A percentile compares a stretch with the other conserved stretches of the same genome.
Evolutionary conservation across 2,888 invertebrate species (phyloP).

Genomic region (Crossocerus cetratus): DNA sequence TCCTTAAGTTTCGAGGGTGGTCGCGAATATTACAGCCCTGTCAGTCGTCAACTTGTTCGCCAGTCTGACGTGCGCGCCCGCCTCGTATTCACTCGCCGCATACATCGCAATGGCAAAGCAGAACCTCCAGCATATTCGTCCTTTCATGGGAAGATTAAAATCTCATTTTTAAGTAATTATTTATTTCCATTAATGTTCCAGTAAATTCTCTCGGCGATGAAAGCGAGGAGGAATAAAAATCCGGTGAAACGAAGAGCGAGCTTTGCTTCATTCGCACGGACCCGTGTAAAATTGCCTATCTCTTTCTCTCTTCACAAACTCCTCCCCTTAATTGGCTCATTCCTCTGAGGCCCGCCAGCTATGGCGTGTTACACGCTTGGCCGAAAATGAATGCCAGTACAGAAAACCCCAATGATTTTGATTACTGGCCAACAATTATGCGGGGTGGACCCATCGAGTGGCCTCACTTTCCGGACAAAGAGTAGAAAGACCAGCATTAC

Average conservation of each 20-base stretch:
- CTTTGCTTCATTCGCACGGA: neutral
- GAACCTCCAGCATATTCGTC: too few relatives aligned
- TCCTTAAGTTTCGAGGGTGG: slow-evolving; percentile 2
- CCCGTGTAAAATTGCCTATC: neutral
- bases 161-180: too few relatives aligned
- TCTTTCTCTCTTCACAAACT: neutral
- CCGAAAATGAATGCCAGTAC: slow-evolving; percentile 34
- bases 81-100: too few relatives aligned
- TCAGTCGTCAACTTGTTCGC: neutral
- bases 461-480: slow-evolving; percentile 32
- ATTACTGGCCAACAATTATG: slow-evolving; percentile 50
- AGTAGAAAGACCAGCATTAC: slow-evolving; percentile 34
- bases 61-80: neutral
- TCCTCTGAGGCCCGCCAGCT: slow-evolving; percentile 22
- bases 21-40: neutral
- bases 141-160: too few relatives aligned
- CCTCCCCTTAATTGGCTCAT: slow-evolving; percentile 19
- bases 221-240: too few relatives aligned
- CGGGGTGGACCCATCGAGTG: slow-evolving; percentile 36
- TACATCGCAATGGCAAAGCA: too few relatives aligned
- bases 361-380: slow-evolving; percentile 32
- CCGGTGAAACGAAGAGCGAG: too few relatives aligned
- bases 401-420: slow-evolving; percentile 46
- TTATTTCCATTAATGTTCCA: too few relatives aligned
- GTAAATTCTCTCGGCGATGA: too few relatives aligned